Percentiles rank a stretch among this genome's conserved stretches.
Evolutionary conservation across 92 coral and sea anemone genomes (phyloP).

Genomic region (Porites cylindrica): DNA sequence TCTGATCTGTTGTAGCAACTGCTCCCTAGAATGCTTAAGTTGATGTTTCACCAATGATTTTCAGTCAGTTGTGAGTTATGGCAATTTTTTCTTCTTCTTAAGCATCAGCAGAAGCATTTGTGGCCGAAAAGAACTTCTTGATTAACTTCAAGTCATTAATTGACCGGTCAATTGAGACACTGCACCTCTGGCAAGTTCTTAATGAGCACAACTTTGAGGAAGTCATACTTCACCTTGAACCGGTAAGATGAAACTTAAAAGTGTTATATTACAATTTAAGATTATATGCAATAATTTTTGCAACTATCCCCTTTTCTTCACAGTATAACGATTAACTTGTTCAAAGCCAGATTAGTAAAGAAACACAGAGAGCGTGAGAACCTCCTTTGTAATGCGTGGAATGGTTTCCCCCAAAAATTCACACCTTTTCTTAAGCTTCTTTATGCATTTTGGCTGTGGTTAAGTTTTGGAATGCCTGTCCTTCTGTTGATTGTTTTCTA

Average conservation of each 20-base stretch:
- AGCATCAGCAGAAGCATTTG: conserved; percentile 64
- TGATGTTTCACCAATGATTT: background rate
- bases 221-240: conserved; percentile 78
- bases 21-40: background rate
- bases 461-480: too few species aligned
- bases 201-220: conserved; percentile 87
- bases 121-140: conserved; percentile 79
- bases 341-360: too few species aligned
- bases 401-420: too few species aligned
- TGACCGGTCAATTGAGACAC: conserved; percentile 86
- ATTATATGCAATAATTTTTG: too few species aligned
- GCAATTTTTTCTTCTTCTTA: background rate
- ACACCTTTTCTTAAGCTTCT: too few species aligned
- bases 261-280: background rate
- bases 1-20: too few species aligned
- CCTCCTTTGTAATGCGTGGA: too few species aligned
- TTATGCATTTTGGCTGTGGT: too few species aligned
- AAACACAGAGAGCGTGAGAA: too few species aligned
- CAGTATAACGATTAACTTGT: too few species aligned
- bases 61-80: background rate
- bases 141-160: conserved; percentile 77
- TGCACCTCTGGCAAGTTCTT: conserved; percentile 89
- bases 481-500: too few species aligned
- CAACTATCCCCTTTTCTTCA: background rate
- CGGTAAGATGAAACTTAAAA: conserved; percentile 60